phyloP scores from a whole-genome alignment of 2,113 vertebrate genomes.

The Tricholaema leucomelas region DNA sequence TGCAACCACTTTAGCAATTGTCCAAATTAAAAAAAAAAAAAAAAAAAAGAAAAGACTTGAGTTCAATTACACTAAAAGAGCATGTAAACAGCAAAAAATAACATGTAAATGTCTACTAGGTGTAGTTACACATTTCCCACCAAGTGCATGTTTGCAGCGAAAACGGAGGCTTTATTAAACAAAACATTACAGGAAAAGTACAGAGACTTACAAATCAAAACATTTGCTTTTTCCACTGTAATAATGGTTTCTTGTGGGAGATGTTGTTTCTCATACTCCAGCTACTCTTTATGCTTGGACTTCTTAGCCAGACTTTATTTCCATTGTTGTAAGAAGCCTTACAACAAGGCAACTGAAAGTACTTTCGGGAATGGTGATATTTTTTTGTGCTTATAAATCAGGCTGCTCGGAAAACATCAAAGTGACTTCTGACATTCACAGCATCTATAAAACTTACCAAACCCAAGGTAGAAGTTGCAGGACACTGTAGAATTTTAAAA shows the following conservation, averaged over 20 bases:
- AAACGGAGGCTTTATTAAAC: not conserved
- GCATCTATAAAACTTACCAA: slow-evolving; percentile 34
- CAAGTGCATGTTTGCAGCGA: not conserved
- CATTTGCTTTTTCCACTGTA: slow-evolving; percentile 13
- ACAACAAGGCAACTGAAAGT: not conserved
- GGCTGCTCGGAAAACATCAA: slow-evolving; percentile 30
- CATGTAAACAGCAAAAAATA: not conserved
- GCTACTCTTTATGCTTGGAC: not conserved
- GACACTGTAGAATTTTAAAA: slow-evolving; percentile 10
- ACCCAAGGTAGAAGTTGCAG: slow-evolving; percentile 30
- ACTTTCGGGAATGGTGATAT: not conserved
- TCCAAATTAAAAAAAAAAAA: not conserved
- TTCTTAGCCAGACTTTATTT: not conserved
- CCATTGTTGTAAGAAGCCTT: not conserved
- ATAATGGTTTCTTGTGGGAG: not conserved
- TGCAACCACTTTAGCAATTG: not conserved
- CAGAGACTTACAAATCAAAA: slow-evolving; percentile 1
- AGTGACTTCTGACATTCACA: not conserved
- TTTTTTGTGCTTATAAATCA: slow-evolving; percentile 47
- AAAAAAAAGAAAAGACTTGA: not conserved
- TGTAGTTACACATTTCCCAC: not conserved
- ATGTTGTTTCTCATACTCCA: not conserved
- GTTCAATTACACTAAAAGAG: not conserved
- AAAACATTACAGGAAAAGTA: slow-evolving; percentile 31
- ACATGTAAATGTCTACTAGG: not conserved